Percentiles rank a stretch among this genome's conserved stretches.
Evolutionary conservation across 2,113 vertebrate genomes (phyloP).

Genomic region (Anguilla japonica): DNA sequence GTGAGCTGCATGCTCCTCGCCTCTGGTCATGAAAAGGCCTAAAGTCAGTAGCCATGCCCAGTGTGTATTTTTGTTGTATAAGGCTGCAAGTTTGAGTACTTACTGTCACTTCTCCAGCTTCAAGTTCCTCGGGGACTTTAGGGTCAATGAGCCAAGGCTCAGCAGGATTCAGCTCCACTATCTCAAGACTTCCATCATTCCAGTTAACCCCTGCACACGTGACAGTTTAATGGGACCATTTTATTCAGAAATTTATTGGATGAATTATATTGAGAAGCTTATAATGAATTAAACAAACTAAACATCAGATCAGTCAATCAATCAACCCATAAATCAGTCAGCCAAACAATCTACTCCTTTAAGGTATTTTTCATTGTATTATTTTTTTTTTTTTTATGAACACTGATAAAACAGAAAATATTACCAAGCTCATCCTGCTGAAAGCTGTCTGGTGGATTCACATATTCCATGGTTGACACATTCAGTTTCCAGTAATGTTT

Average conservation of each 20-base stretch:
- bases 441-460: slow-evolving; percentile 79
- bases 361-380: neutral
- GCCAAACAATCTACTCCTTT: neutral
- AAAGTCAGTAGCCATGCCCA: too few species aligned
- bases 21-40: too few species aligned
- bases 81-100: neutral
- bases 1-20: too few species aligned
- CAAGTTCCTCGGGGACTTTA: slow-evolving; percentile 57
- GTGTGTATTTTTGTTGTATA: too few species aligned
- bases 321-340: too few species aligned
- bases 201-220: slow-evolving; percentile 65
- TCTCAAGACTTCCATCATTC: slow-evolving; percentile 58
- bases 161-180: slow-evolving; percentile 70
- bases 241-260: neutral
- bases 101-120: slow-evolving; percentile 73
- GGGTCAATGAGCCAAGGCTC: slow-evolving; percentile 76
- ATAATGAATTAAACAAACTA: too few species aligned
- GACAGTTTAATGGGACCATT: neutral
- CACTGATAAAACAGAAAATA: neutral
- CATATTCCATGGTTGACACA: slow-evolving; percentile 73
- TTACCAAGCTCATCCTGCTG: slow-evolving; percentile 76
- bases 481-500: slow-evolving; percentile 80
- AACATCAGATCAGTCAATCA: too few species aligned
- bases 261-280: neutral
- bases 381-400: neutral